These are phyloP conservation scores for Drosophila quinaria DNA, from an alignment of 2,888 invertebrate genomes.

Conservation along the genomic window DNA sequence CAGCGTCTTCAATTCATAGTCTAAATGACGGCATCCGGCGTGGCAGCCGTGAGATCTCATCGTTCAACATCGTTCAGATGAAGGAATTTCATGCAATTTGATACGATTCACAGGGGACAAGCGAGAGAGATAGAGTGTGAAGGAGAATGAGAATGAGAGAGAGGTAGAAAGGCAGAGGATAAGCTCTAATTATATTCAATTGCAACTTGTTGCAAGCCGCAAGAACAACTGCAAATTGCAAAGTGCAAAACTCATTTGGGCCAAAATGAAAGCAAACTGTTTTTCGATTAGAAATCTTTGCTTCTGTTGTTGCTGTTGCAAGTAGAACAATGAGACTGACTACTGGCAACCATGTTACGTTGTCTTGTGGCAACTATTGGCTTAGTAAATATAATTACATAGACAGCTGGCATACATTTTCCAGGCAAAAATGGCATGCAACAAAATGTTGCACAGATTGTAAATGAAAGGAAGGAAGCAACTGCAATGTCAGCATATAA, in stretches of 20 bases:
- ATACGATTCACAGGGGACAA: conserved; percentile 9
- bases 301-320: conserved; percentile 22
- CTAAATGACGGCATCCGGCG: conserved; percentile 78
- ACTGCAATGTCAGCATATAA: conserved; percentile 31
- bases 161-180: conserved; percentile 7
- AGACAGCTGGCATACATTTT: conserved; percentile 66
- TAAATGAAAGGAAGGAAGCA: conserved; percentile 2
- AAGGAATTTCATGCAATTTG: conserved; percentile 73
- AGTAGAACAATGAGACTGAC: conserved; percentile 66
- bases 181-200: conserved; percentile 75
- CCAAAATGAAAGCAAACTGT: conserved; percentile 70
- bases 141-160: too few species aligned
- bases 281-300: conserved; percentile 55
- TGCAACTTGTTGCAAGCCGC: conserved; percentile 42
- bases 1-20: conserved; percentile 38
- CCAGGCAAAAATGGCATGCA: conserved; percentile 13
- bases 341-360: conserved; percentile 6
- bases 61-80: conserved; percentile 41
- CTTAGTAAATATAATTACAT: conserved; percentile 76
- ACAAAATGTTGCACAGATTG: conserved; percentile 21
- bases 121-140: neutral
- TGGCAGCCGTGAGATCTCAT: conserved; percentile 44
- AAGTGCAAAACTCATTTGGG: conserved; percentile 71
- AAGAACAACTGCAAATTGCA: conserved; percentile 46
- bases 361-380: conserved; percentile 52